Evolutionary conservation across 2,888 invertebrate genomes (phyloP).

Genomic region (Timandra comae): DNA sequence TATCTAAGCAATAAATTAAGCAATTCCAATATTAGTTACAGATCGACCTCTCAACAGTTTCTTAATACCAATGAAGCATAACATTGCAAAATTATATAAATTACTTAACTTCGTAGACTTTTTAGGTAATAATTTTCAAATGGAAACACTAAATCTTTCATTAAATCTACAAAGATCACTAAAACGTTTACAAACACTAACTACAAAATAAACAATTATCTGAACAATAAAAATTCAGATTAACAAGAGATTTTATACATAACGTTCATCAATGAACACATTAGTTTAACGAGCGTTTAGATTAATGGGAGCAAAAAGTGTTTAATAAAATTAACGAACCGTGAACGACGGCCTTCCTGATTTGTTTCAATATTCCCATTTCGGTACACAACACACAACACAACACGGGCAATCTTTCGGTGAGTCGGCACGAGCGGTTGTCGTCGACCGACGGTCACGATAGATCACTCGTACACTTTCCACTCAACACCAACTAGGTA

Average conservation of each 20-base stretch:
- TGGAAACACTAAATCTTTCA: too few relatives aligned
- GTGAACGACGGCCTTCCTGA: conserved; percentile 59
- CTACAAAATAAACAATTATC: conserved; percentile 4
- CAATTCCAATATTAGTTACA: conserved; percentile 20
- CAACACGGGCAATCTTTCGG: conserved; percentile 20
- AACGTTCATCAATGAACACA: too few relatives aligned
- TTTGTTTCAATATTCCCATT: conserved; percentile 69
- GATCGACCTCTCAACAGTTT: conserved; percentile 31
- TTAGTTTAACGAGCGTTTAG: too few relatives aligned
- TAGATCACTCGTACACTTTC: conserved; percentile 48
- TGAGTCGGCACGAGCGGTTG: conserved; percentile 38
- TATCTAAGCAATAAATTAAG: conserved; percentile 27
- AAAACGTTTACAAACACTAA: background rate
- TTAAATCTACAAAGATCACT: too few relatives aligned
- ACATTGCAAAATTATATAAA: conserved; percentile 20
- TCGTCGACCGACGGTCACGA: conserved; percentile 38
- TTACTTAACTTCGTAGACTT: too few relatives aligned
- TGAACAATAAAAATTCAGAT: background rate
- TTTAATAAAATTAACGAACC: conserved; percentile 40
- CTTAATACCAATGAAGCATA: conserved; percentile 36
- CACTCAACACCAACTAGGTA: conserved; percentile 39
- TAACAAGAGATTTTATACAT: too few relatives aligned
- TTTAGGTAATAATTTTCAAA: too few relatives aligned
- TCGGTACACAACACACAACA: conserved; percentile 15
- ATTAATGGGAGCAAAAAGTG: too few relatives aligned